A percentile compares a stretch with the other conserved stretches of the same genome.
Conservation (phyloP, 2,797 vertebrate species). For the Xenops minutus region DNA sequence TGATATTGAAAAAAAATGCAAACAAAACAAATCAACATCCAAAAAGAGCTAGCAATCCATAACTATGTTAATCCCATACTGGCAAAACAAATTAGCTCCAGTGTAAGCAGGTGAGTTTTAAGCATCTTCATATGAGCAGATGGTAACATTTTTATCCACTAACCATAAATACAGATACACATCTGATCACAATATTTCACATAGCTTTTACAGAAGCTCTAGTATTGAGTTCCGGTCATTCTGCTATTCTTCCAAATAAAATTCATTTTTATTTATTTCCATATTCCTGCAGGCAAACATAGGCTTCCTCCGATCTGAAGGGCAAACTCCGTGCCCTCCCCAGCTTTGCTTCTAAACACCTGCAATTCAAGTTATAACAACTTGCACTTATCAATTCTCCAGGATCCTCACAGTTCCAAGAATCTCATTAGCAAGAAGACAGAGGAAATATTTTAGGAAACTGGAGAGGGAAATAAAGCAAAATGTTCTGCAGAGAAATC, state of each 20-base stretch:
- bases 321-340: not conserved
- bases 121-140: not conserved
- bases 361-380: not conserved
- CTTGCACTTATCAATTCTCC: not conserved
- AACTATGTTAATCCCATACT: not conserved
- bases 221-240: not conserved
- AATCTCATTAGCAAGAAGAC: not conserved
- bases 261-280: not conserved
- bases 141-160: not conserved
- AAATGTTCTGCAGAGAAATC: not conserved
- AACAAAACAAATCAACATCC: not conserved
- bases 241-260: not conserved
- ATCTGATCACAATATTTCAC: not conserved
- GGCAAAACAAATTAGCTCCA: not conserved
- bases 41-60: not conserved
- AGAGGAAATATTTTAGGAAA: conserved; percentile 26
- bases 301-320: not conserved
- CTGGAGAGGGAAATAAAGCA: not conserved
- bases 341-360: not conserved
- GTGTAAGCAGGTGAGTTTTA: not conserved
- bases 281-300: not conserved
- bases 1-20: not conserved
- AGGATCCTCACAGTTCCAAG: not conserved
- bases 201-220: not conserved
- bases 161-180: not conserved